These are phyloP conservation scores for Mesaphorura yosii DNA, from an alignment of 1,140 invertebrate genomes.

Conservation along the genomic window DNA sequence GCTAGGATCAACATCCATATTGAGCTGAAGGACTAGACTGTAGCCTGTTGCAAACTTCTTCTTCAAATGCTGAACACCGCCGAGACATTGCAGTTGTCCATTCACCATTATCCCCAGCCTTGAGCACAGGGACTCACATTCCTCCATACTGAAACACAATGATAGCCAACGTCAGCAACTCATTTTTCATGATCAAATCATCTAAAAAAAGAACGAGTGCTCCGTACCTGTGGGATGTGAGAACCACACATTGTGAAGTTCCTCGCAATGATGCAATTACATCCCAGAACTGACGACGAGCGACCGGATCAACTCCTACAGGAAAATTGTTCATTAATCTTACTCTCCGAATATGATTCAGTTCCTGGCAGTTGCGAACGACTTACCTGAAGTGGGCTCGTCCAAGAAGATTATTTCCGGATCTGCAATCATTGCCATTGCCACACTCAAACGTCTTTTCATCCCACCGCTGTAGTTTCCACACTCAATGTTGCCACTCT, in stretches of 20 bases:
- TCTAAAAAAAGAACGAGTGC: not conserved
- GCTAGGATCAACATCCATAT: not conserved
- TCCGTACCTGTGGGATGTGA: slow-evolving; percentile 34
- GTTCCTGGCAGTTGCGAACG: not conserved
- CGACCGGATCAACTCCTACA: slow-evolving; percentile 37
- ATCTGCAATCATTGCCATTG: slow-evolving; percentile 58
- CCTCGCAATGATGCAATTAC: slow-evolving; percentile 17
- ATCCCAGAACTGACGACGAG: slow-evolving; percentile 39
- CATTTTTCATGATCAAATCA: not conserved
- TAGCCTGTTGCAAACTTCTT: slow-evolving; percentile 46
- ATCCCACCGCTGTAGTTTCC: slow-evolving; percentile 58
- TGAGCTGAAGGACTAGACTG: slow-evolving; percentile 40
- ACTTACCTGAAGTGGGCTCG: slow-evolving; percentile 10
- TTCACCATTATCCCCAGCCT: slow-evolving; percentile 40
- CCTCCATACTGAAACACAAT: slow-evolving; percentile 35
- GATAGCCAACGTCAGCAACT: too few species aligned
- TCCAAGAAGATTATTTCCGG: slow-evolving; percentile 62
- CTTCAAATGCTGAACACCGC: slow-evolving; percentile 37
- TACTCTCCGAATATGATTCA: not conserved
- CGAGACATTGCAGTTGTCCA: slow-evolving; percentile 38
- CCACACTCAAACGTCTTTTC: slow-evolving; percentile 70
- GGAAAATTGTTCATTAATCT: not conserved
- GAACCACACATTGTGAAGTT: slow-evolving; percentile 25
- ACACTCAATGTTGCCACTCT: slow-evolving; percentile 21
- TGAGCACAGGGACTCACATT: slow-evolving; percentile 39